Evolutionary conservation across 2,797 vertebrate species (phyloP).

Genomic region (Urophycis tenuis): DNA sequence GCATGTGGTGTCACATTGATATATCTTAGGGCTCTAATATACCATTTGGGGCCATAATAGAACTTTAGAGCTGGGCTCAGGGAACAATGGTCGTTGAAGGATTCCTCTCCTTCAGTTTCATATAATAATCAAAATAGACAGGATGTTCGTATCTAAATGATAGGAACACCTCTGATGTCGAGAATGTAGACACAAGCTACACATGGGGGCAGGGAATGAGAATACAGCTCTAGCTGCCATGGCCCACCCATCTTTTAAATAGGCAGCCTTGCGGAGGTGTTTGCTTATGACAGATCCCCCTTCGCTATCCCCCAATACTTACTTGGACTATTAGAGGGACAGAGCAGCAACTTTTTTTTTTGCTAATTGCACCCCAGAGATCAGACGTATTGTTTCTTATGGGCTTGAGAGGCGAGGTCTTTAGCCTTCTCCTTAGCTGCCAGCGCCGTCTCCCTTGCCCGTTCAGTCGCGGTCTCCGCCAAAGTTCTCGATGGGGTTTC

Average conservation of each 20-base stretch:
- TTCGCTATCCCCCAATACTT: background rate
- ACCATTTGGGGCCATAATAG: background rate
- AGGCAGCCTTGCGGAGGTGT: slow-evolving; percentile 45
- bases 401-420: slow-evolving; percentile 88
- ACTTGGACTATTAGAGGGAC: background rate
- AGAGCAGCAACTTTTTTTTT: background rate
- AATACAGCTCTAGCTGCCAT: slow-evolving; percentile 46
- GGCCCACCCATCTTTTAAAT: slow-evolving; percentile 39
- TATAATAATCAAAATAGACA: background rate
- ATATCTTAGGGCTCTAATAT: background rate
- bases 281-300: background rate
- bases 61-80: background rate
- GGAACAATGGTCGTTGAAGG: background rate
- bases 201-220: slow-evolving; percentile 22
- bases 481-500: slow-evolving; percentile 86
- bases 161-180: background rate
- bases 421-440: slow-evolving; percentile 96
- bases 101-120: background rate
- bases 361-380: slow-evolving; percentile 8
- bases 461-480: slow-evolving; percentile 86
- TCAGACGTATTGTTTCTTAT: slow-evolving; percentile 90
- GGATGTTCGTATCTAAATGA: background rate
- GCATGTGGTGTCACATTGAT: background rate
- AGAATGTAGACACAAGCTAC: background rate
- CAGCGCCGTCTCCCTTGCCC: slow-evolving; percentile 88